Evolutionary conservation across 2,888 invertebrate genomes (phyloP).

Genomic region (Agonopterix subpropinquella): DNA sequence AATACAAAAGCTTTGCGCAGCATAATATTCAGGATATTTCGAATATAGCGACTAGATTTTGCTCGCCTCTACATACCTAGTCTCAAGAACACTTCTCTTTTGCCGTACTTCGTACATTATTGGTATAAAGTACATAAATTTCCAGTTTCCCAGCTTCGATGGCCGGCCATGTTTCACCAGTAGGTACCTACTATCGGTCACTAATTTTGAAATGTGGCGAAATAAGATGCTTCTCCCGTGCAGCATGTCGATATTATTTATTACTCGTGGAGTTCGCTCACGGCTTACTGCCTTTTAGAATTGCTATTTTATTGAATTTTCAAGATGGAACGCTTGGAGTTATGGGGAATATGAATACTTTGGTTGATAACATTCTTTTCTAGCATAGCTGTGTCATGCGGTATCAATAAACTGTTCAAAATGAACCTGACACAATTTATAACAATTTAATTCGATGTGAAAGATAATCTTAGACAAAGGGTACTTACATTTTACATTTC

Average conservation of each 20-base stretch:
- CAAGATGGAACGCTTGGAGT: constrained; percentile 6
- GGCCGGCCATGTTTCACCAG: constrained; percentile 4
- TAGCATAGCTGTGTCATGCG: no score
- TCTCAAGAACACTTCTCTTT: background rate
- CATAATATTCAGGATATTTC: no score
- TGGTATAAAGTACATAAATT: no score
- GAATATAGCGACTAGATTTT: no score
- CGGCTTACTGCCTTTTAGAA: constrained; percentile 6
- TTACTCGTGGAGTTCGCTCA: constrained; percentile 6
- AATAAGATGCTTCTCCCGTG: constrained; percentile 8
- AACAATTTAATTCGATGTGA: no score
- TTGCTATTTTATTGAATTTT: constrained; percentile 10
- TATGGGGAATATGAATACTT: constrained; percentile 7
- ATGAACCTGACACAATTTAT: no score
- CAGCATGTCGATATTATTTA: constrained; percentile 12
- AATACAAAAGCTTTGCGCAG: no score
- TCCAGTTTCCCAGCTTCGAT: background rate
- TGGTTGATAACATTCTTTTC: background rate
- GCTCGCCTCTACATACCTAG: no score
- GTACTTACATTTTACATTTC: no score
- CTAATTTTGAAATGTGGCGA: constrained; percentile 18
- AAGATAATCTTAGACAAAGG: no score
- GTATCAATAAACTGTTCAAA: no score
- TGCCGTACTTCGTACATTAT: no score
- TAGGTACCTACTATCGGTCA: constrained; percentile 10